Conservation (phyloP, 2,113 vertebrate species). For the Tachycineta bicolor region DNA sequence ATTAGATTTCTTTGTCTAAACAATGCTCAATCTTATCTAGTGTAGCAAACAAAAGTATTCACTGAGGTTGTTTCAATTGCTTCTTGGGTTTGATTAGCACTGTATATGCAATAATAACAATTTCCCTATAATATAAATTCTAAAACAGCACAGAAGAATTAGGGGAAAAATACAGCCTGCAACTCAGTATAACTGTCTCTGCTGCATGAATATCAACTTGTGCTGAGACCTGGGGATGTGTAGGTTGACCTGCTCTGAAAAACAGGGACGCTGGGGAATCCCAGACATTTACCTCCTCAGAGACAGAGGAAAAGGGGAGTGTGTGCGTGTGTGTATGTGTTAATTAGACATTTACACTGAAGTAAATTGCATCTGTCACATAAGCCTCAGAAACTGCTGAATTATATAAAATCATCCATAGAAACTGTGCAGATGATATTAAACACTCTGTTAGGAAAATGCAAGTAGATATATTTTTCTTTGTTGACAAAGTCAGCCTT, state of each 20-base stretch:
- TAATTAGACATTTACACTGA: slow-evolving; percentile 60
- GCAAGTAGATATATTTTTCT: background rate
- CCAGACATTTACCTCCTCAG: background rate
- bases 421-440: background rate
- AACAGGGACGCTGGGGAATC: slow-evolving; percentile 15
- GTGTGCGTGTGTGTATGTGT: background rate
- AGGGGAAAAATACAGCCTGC: background rate
- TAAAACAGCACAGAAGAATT: background rate
- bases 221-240: background rate
- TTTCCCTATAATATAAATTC: background rate
- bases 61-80: background rate
- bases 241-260: slow-evolving; percentile 8
- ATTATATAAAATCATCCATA: background rate
- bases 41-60: slow-evolving; percentile 13
- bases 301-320: background rate
- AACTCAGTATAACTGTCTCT: background rate
- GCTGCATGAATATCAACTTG: background rate
- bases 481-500: background rate
- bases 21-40: background rate
- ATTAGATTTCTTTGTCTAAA: slow-evolving; percentile 52
- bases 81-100: background rate
- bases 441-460: background rate
- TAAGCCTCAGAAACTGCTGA: slow-evolving; percentile 1
- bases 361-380: slow-evolving; percentile 39
- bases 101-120: background rate